Conservation (phyloP, 2,888 invertebrate species). For the Heteromyza rotundicornis region DNA sequence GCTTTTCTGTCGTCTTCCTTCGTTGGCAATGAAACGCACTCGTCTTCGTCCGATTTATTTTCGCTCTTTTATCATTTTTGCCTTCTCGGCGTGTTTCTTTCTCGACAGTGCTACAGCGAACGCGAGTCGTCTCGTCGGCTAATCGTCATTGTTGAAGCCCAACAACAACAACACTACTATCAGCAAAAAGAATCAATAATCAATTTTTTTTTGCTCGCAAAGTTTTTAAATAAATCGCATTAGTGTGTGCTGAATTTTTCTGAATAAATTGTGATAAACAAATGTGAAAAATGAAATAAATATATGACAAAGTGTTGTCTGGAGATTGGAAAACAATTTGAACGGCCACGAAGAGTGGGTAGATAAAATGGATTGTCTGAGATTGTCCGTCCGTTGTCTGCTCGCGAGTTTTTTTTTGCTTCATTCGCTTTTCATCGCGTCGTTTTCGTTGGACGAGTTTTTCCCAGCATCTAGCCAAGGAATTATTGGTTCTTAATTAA, state of each 20-base stretch:
- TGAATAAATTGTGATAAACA: background rate
- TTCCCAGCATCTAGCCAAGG: too few relatives aligned
- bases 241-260: background rate
- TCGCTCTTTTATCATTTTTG: background rate
- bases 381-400: too few relatives aligned
- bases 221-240: background rate
- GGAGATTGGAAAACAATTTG: too few relatives aligned
- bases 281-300: background rate
- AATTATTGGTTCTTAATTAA: too few relatives aligned
- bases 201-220: background rate
- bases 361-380: too few relatives aligned
- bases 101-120: background rate
- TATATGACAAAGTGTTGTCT: too few relatives aligned
- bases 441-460: too few relatives aligned
- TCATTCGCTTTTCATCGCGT: too few relatives aligned
- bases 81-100: background rate
- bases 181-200: constrained; percentile 3
- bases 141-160: background rate
- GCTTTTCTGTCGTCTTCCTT: too few relatives aligned
- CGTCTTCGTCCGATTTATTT: too few relatives aligned
- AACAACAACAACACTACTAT: background rate
- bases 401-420: too few relatives aligned
- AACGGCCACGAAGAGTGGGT: too few relatives aligned
- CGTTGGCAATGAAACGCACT: background rate
- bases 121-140: background rate